Percentiles rank a stretch among this genome's conserved stretches.
Evolutionary conservation across 35 echinoderm and acorn worm genomes (phyloP).

Genomic region (Heliocidaris tuberculata): DNA sequence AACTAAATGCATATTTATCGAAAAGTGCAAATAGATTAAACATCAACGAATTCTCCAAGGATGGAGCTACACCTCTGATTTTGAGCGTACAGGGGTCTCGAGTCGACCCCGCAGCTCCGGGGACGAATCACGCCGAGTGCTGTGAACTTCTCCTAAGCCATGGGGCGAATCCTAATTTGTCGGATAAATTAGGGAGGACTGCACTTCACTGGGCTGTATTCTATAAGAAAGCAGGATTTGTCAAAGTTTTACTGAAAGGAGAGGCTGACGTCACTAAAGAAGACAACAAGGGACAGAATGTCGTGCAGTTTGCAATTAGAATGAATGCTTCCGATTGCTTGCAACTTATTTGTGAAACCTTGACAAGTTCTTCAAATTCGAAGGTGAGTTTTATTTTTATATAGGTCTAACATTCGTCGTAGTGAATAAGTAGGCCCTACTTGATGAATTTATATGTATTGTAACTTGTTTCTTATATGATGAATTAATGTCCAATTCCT

Average conservation of each 20-base stretch:
- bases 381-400: background rate
- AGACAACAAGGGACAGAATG: slow-evolving; percentile 68
- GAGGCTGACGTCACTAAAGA: slow-evolving; percentile 43
- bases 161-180: slow-evolving; percentile 42
- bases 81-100: slow-evolving; percentile 64
- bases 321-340: slow-evolving; percentile 53
- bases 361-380: background rate
- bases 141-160: slow-evolving; percentile 39
- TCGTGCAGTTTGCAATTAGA: slow-evolving; percentile 60
- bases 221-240: slow-evolving; percentile 60
- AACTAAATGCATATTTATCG: slow-evolving; percentile 19
- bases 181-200: slow-evolving; percentile 62
- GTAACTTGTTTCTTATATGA: no score
- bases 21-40: slow-evolving; percentile 43
- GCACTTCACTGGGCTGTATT: slow-evolving; percentile 67
- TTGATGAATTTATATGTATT: no score
- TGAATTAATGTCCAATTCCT: no score
- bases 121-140: slow-evolving; percentile 43
- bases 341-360: slow-evolving; percentile 40
- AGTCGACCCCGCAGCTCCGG: slow-evolving; percentile 20
- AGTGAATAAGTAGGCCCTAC: no score
- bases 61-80: slow-evolving; percentile 62
- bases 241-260: slow-evolving; percentile 20
- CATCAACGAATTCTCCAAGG: slow-evolving; percentile 55
- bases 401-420: no score